Percentiles rank a stretch among this genome's conserved stretches.
Evolutionary conservation across 2,888 invertebrate genomes (phyloP).

Genomic region (Colletes collaris): DNA sequence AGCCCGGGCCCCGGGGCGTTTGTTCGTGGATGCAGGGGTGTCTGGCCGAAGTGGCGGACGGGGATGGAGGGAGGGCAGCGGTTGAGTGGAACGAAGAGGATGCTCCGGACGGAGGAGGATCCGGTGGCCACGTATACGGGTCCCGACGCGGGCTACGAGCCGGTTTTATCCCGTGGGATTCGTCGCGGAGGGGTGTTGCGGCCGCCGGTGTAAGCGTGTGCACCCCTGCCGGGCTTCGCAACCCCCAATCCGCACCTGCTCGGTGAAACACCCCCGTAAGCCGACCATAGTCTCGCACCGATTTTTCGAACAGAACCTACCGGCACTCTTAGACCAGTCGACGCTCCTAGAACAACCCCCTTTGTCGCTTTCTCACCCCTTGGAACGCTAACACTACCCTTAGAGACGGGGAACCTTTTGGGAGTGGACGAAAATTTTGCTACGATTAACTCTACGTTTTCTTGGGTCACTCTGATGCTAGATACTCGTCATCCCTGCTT

Average conservation of each 20-base stretch:
- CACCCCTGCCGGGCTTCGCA: slow-evolving; percentile 25
- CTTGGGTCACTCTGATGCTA: too few species aligned
- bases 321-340: neutral
- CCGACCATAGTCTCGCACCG: slow-evolving; percentile 65
- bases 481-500: too few species aligned
- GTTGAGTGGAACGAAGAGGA: slow-evolving; percentile 35
- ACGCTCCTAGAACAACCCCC: neutral
- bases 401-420: too few species aligned
- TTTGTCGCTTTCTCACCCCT: too few species aligned
- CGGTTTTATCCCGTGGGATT: slow-evolving; percentile 79
- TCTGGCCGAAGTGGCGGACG: slow-evolving; percentile 62
- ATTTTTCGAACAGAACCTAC: slow-evolving; percentile 32
- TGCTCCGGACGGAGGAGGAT: slow-evolving; percentile 63
- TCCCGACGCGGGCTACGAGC: slow-evolving; percentile 53
- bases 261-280: slow-evolving; percentile 76
- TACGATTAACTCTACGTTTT: too few species aligned
- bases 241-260: slow-evolving; percentile 72
- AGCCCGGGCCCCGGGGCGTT: slow-evolving; percentile 72
- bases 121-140: slow-evolving; percentile 45
- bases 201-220: slow-evolving; percentile 23
- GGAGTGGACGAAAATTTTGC: too few species aligned
- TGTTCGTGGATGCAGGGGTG: slow-evolving; percentile 72
- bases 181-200: slow-evolving; percentile 31
- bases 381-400: too few species aligned
- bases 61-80: slow-evolving; percentile 23